A percentile compares a stretch with the other conserved stretches of the same genome.
phyloP scores from a whole-genome alignment of 2,888 invertebrate species.

The Drepana falcataria region DNA sequence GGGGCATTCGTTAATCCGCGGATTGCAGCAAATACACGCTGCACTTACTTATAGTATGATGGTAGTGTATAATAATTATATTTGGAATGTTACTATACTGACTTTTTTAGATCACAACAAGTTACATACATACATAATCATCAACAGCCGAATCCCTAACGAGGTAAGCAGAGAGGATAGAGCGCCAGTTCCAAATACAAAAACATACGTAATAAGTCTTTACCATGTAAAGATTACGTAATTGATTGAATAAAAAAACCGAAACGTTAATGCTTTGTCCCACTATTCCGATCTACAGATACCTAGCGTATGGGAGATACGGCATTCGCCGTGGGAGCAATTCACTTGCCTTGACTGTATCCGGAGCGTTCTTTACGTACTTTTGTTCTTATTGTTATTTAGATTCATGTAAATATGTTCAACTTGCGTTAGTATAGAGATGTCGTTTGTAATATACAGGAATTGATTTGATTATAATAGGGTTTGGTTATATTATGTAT shows the following conservation, averaged over 20 bases:
- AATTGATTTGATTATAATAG: neutral
- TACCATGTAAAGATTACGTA: conserved; percentile 9
- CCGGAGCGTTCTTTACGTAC: conserved; percentile 22
- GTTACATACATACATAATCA: too few relatives aligned
- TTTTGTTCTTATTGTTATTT: conserved; percentile 27
- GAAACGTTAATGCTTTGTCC: conserved; percentile 5
- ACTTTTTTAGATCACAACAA: too few relatives aligned
- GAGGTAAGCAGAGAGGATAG: too few relatives aligned
- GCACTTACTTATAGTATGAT: conserved; percentile 1
- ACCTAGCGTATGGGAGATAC: conserved; percentile 15
- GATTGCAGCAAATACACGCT: conserved; percentile 34
- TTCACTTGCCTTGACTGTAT: conserved; percentile 33
- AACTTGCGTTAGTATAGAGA: conserved; percentile 15
- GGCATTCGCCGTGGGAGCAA: conserved; percentile 36
- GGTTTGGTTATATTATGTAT: too few relatives aligned
- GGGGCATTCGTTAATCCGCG: conserved; percentile 46
- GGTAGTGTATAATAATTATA: conserved; percentile 4
- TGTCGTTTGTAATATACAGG: neutral
- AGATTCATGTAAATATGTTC: conserved; percentile 29
- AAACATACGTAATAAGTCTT: conserved; percentile 3
- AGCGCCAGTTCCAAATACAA: too few relatives aligned
- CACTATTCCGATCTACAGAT: conserved; percentile 24
- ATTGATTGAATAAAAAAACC: conserved; percentile 4
- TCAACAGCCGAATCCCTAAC: too few relatives aligned
- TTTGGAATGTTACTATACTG: neutral